Percentiles rank a stretch among this genome's conserved stretches.
Evolutionary conservation across 2,888 invertebrate species (phyloP).

Genomic region (Sepioteuthis lessoniana): DNA sequence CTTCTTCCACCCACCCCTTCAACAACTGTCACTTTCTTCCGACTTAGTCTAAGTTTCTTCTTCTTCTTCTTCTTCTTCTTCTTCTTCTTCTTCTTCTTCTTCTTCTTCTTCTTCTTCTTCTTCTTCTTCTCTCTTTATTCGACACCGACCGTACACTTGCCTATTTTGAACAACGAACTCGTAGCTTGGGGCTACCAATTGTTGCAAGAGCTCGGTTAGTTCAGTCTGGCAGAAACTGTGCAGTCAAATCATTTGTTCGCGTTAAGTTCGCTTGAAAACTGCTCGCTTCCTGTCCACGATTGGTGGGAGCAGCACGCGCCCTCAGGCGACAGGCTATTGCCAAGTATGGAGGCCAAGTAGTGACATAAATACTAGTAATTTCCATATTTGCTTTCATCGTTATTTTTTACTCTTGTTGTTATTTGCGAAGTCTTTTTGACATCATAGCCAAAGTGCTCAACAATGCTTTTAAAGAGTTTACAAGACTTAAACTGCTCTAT

Average conservation of each 20-base stretch:
- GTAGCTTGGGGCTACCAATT: constrained; percentile 1
- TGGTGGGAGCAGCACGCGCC: background rate
- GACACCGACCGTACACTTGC: background rate
- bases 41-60: background rate
- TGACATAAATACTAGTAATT: background rate
- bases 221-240: constrained; percentile 23
- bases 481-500: too few relatives aligned
- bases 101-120: too few relatives aligned
- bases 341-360: background rate
- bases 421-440: background rate
- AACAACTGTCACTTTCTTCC: background rate
- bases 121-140: too few relatives aligned
- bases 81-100: too few relatives aligned
- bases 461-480: background rate
- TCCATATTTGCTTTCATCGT: background rate
- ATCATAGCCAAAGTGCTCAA: background rate
- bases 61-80: too few relatives aligned
- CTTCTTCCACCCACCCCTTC: background rate
- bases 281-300: constrained; percentile 17
- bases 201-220: constrained; percentile 33
- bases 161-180: background rate
- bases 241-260: constrained; percentile 33
- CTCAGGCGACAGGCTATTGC: background rate
- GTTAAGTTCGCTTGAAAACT: constrained; percentile 24
- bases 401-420: background rate